Conservation (phyloP, 2,113 vertebrate genomes). For the Rhinoderma darwinii region DNA sequence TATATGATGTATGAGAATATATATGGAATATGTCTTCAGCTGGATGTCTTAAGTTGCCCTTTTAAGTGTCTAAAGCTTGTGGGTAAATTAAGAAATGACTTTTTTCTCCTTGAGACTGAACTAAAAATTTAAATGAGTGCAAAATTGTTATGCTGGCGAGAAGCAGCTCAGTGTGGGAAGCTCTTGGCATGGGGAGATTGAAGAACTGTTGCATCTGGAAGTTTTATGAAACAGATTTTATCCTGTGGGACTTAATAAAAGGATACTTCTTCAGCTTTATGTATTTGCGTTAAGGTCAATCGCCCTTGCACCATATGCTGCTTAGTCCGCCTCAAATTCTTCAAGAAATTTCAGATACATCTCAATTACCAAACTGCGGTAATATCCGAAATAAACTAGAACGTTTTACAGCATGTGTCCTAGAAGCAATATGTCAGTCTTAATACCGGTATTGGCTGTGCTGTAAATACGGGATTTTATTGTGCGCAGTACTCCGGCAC, state of each 20-base stretch:
- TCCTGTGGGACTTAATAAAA: slow-evolving; percentile 74
- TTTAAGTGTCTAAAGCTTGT: slow-evolving; percentile 23
- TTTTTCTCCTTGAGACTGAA: slow-evolving; percentile 57
- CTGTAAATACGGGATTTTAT: background rate
- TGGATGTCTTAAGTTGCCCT: background rate
- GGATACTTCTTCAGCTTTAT: slow-evolving; percentile 58
- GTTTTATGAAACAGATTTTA: slow-evolving; percentile 69
- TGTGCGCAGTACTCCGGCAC: background rate
- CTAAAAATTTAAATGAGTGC: slow-evolving; percentile 61
- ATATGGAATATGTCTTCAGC: background rate
- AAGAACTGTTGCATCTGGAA: slow-evolving; percentile 63
- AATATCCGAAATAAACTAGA: background rate
- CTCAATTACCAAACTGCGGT: slow-evolving; percentile 8
- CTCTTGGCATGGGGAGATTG: slow-evolving; percentile 66
- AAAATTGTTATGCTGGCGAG: slow-evolving; percentile 65
- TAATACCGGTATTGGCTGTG: background rate
- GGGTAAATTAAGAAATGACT: slow-evolving; percentile 61
- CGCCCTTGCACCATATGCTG: slow-evolving; percentile 28
- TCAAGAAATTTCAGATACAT: background rate
- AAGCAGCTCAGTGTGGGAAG: slow-evolving; percentile 64
- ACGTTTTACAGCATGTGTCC: background rate
- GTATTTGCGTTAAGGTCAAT: slow-evolving; percentile 37
- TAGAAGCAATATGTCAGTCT: slow-evolving; percentile 7
- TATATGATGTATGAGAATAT: background rate
- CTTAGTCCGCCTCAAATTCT: background rate